Base-by-base conservation (phyloP, 1,140 invertebrate species). In the Lamellibrachia luymesi region DNA sequence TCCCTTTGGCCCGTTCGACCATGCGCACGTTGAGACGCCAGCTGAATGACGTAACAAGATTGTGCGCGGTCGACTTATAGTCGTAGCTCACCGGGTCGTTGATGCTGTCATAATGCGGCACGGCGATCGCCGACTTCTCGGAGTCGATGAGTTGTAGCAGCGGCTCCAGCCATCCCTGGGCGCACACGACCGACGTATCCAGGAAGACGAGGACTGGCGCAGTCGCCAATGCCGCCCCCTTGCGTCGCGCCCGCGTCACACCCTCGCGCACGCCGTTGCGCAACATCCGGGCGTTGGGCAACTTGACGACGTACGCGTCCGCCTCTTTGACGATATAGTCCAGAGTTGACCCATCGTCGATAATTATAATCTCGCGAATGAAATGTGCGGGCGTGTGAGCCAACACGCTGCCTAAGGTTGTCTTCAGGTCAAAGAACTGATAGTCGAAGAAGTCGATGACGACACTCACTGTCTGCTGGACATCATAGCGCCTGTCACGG, bases 31-130 rank as follows among this genome's bases (percentile, higher is more conserved):
- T 50, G 8, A 94, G 91, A 7, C 51, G 64, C 93, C 93, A 94
- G 27, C 90, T 64, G n/a, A 94, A 50, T 27, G 90, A 89, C 25
- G 90, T 49, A 7, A 90, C 92, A 25, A 91, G 90, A 50, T 90
- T 80, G 13, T 94, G 52, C 22, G 91, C 27, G 8, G 64, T 51
- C 50, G 25, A n/a, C 27, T 52, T 92, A 38, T 93, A 92, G 38
- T 93, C 92, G 38, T 93, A 52, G 91, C 93, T 93, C 27, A 94
- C 92, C 17, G 93, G 93, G 51, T 94, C 93, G 64, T 91, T 51
- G 51, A 94, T 92, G 10, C 51, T 52, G 91, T 94, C 93, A 25
- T 92, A 93, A 49, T 94, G 93, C 22, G 93, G 93, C 90, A 93
- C 92, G n/a, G 51, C 92, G 51, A 94, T 90, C 25, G 50, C 27